phyloP scores from a whole-genome alignment of 1,140 invertebrate genomes.

The Drosophila truncata region DNA sequence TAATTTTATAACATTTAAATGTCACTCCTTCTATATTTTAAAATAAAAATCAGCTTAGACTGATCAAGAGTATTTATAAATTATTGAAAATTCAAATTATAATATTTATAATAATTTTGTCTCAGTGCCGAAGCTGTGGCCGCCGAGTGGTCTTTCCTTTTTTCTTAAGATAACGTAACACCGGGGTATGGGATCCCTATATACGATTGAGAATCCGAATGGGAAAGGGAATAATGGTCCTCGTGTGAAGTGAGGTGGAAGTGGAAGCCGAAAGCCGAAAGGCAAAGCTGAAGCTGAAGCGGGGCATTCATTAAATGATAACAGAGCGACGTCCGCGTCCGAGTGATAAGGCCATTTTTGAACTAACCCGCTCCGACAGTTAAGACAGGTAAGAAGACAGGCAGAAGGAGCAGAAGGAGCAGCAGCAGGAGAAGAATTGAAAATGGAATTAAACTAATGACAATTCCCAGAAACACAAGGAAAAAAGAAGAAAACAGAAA shows the following conservation, averaged over 20 bases:
- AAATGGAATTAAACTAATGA: slow-evolving; percentile 6
- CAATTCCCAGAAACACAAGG: slow-evolving; percentile 12
- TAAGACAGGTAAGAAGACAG: background rate
- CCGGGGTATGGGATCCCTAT: background rate
- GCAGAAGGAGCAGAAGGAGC: slow-evolving; percentile 14
- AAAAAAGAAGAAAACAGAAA: background rate
- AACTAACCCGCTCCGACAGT: slow-evolving; percentile 26
- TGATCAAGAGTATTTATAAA: background rate
- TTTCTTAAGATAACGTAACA: slow-evolving; percentile 34
- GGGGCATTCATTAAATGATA: slow-evolving; percentile 79
- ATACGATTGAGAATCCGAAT: slow-evolving; percentile 7
- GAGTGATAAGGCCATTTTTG: slow-evolving; percentile 62
- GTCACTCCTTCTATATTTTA: no score
- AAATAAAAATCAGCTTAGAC: background rate
- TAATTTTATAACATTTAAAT: no score
- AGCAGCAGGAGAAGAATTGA: background rate
- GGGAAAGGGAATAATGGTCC: slow-evolving; percentile 3
- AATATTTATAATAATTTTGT: background rate
- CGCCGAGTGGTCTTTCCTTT: slow-evolving; percentile 31
- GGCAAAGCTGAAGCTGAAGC: slow-evolving; percentile 14
- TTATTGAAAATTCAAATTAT: background rate
- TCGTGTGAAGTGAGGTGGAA: slow-evolving; percentile 13
- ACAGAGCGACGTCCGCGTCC: slow-evolving; percentile 44
- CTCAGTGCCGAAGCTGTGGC: background rate
- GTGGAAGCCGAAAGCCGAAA: slow-evolving; percentile 1